Conservation (phyloP, 1,140 invertebrate species). For the Paraescarpia echinospica region DNA sequence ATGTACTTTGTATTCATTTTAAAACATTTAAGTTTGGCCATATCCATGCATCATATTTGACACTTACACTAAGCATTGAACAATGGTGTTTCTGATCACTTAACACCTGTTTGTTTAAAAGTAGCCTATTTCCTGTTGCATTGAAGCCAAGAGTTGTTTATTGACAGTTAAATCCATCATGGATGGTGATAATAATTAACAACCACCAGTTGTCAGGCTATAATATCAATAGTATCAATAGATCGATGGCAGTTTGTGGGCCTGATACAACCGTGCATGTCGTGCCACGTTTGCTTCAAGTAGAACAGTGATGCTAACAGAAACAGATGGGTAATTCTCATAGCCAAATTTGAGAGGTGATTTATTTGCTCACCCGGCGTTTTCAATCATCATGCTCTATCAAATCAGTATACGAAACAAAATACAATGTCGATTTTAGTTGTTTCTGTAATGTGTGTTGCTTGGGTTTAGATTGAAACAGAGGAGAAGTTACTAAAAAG, state of each 20-base stretch:
- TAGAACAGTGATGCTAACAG: too few relatives aligned
- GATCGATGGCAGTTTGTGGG: too few relatives aligned
- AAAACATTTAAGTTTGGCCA: not conserved
- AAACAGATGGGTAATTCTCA: not conserved
- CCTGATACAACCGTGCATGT: too few relatives aligned
- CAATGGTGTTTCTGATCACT: not conserved
- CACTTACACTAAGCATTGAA: not conserved
- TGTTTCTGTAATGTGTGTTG: not conserved
- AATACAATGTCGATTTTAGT: not conserved
- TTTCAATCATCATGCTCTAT: not conserved
- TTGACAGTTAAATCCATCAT: too few relatives aligned
- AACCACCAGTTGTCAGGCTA: too few relatives aligned
- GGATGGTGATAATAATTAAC: too few relatives aligned
- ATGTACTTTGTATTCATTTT: not conserved
- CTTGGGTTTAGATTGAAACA: not conserved
- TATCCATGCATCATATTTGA: not conserved
- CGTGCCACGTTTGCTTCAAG: too few relatives aligned
- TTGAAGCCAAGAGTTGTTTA: too few relatives aligned
- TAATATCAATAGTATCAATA: not conserved
- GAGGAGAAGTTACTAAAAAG: not conserved
- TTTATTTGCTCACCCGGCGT: not conserved
- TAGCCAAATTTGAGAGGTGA: not conserved
- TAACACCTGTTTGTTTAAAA: not conserved
- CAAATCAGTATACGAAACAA: not conserved
- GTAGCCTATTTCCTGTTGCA: not conserved